Conservation (phyloP, 1,140 invertebrate genomes). For the Melitaea cinxia region DNA sequence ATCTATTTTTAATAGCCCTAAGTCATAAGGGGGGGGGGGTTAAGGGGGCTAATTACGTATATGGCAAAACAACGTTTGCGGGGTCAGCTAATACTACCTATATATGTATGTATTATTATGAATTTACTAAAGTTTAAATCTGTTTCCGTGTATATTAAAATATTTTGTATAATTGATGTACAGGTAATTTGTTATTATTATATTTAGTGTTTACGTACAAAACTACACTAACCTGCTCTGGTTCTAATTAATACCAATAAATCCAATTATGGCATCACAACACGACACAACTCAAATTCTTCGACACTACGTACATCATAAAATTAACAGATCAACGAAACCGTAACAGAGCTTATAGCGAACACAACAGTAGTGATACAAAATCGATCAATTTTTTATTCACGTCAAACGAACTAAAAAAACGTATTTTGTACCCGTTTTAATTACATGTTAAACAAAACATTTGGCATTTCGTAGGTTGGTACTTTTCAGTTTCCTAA, state of each 20-base stretch:
- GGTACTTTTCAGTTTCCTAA: constrained; percentile 8
- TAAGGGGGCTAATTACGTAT: no score
- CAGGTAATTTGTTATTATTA: no score
- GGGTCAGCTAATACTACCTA: no score
- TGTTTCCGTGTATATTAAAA: no score
- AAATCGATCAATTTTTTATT: constrained; percentile 34
- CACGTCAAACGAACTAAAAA: no score
- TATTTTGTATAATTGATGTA: no score
- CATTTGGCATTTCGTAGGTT: constrained; percentile 14
- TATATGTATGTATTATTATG: no score
- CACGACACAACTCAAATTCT: constrained; percentile 27
- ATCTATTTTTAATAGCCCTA: no score
- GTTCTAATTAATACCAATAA: constrained; percentile 35
- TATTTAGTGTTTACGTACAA: constrained; percentile 5
- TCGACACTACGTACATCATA: constrained; percentile 31
- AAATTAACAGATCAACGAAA: constrained; percentile 31
- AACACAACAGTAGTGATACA: constrained; percentile 27
- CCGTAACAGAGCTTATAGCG: constrained; percentile 26
- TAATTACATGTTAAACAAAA: neutral
- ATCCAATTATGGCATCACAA: constrained; percentile 38
- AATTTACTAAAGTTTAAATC: no score
- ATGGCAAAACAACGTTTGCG: no score
- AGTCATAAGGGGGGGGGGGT: no score
- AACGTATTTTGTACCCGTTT: neutral
- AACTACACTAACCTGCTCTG: constrained; percentile 34